These are phyloP conservation scores for Onychostruthus taczanowskii DNA, from an alignment of 2,113 vertebrate genomes.

Conservation along the genomic window DNA sequence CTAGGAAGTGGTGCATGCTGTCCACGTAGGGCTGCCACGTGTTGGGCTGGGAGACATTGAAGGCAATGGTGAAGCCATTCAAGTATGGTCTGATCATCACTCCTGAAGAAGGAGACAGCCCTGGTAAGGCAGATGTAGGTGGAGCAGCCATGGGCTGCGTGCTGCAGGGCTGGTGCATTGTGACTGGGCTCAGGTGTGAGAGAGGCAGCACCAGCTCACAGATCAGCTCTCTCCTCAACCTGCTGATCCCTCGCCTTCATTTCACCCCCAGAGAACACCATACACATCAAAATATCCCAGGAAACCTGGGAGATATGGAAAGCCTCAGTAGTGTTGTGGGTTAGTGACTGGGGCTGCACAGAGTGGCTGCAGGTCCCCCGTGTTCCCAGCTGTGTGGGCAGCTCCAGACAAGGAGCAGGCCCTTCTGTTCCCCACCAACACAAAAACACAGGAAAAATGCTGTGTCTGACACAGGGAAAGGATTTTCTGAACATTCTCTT, in stretches of 20 bases:
- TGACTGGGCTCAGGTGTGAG: fast-evolving
- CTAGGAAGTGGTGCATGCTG: constrained; percentile 85
- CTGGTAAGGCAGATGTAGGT: not conserved
- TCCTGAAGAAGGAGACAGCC: constrained; percentile 78
- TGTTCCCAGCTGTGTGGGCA: fast-evolving
- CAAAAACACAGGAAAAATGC: not conserved
- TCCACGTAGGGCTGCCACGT: constrained; percentile 88
- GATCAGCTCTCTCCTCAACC: not conserved
- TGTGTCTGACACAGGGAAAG: not conserved
- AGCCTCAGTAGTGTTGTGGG: not conserved
- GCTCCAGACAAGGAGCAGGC: not conserved
- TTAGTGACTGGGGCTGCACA: not conserved
- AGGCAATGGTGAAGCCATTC: constrained; percentile 83
- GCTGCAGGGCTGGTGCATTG: not conserved
- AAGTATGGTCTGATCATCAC: constrained; percentile 91
- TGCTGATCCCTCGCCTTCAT: not conserved
- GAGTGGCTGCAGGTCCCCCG: fast-evolving
- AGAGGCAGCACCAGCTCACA: not conserved
- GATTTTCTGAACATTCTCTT: not conserved
- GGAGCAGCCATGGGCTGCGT: not conserved
- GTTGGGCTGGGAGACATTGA: constrained; percentile 83
- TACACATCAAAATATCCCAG: fast-evolving
- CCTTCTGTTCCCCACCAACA: not conserved
- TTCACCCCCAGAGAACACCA: not conserved
- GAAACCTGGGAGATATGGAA: not conserved